A percentile compares a stretch with the other conserved stretches of the same genome.
phyloP scores from a whole-genome alignment of 2,113 vertebrate genomes.

The Hippocampus comes region DNA sequence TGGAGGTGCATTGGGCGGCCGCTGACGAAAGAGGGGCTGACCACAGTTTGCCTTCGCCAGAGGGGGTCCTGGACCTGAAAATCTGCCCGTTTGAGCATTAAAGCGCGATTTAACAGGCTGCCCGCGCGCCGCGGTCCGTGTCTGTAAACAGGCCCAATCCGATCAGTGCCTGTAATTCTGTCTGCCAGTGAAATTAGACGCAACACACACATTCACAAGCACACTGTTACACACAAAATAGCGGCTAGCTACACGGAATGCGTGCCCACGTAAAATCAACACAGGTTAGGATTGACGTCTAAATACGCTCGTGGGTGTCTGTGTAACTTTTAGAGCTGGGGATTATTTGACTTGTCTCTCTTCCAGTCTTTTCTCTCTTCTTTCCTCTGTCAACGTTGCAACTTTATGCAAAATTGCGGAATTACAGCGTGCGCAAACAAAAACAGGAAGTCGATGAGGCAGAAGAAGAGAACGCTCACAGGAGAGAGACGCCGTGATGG shows the following conservation, averaged over 20 bases:
- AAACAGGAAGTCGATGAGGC: slow-evolving; percentile 15
- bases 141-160: slow-evolving; percentile 83
- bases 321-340: slow-evolving; percentile 16
- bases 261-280: slow-evolving; percentile 41
- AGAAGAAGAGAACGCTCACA: slow-evolving; percentile 16
- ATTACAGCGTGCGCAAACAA: slow-evolving; percentile 2
- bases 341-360: slow-evolving; percentile 37
- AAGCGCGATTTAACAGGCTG: slow-evolving; percentile 78
- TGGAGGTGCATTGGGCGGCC: slow-evolving; percentile 38
- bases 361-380: slow-evolving; percentile 22
- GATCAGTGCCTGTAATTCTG: slow-evolving; percentile 79
- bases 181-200: slow-evolving; percentile 74
- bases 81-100: slow-evolving; percentile 80
- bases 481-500: slow-evolving; percentile 34
- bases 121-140: slow-evolving; percentile 72
- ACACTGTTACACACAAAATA: slow-evolving; percentile 52
- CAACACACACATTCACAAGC: slow-evolving; percentile 42
- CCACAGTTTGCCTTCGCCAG: slow-evolving; percentile 34
- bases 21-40: slow-evolving; percentile 15
- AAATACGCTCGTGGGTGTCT: slow-evolving; percentile 31
- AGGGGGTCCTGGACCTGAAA: slow-evolving; percentile 66
- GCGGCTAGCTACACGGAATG: slow-evolving; percentile 40
- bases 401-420: slow-evolving; percentile 25
- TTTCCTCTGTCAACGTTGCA: slow-evolving; percentile 9
- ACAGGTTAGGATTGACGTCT: slow-evolving; percentile 41